These are phyloP conservation scores for Centrocercus urophasianus DNA, from an alignment of 2,113 vertebrate genomes.

Conservation along the genomic window DNA sequence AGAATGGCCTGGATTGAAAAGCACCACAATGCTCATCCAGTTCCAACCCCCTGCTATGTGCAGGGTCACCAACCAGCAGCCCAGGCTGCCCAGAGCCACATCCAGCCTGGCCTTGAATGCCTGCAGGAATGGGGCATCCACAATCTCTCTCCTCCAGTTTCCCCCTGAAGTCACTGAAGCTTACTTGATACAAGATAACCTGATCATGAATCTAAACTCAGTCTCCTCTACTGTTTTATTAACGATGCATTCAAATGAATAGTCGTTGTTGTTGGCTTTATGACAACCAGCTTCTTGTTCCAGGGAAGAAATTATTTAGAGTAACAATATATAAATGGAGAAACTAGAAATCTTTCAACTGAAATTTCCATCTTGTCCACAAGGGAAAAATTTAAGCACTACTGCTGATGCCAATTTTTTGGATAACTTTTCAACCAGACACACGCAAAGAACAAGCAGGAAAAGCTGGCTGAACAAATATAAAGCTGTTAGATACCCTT, in stretches of 20 bases:
- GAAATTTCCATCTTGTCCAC: background rate
- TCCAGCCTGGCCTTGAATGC: too few species aligned
- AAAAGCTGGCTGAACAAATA: background rate
- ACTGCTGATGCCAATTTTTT: background rate
- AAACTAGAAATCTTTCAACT: background rate
- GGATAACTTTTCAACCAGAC: background rate
- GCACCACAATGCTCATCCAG: too few species aligned
- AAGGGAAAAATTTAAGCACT: background rate
- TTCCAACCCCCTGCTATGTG: too few species aligned
- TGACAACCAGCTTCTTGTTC: background rate
- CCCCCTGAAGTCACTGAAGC: background rate
- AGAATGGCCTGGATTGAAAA: too few species aligned
- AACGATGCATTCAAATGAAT: background rate
- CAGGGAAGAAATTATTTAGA: background rate
- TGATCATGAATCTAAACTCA: background rate
- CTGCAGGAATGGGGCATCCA: too few species aligned
- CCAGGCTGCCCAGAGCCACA: too few species aligned
- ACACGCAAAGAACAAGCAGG: background rate
- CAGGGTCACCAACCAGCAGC: too few species aligned
- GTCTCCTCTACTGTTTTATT: background rate
- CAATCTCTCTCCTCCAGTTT: too few species aligned
- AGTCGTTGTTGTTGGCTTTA: background rate
- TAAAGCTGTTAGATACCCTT: background rate
- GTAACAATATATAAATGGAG: background rate
- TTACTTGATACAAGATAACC: background rate